Evolutionary conservation across 1,140 invertebrate genomes (phyloP), one percentile per base, ranked within the genome.

Genomic region (Gerris buenoi): DNA sequence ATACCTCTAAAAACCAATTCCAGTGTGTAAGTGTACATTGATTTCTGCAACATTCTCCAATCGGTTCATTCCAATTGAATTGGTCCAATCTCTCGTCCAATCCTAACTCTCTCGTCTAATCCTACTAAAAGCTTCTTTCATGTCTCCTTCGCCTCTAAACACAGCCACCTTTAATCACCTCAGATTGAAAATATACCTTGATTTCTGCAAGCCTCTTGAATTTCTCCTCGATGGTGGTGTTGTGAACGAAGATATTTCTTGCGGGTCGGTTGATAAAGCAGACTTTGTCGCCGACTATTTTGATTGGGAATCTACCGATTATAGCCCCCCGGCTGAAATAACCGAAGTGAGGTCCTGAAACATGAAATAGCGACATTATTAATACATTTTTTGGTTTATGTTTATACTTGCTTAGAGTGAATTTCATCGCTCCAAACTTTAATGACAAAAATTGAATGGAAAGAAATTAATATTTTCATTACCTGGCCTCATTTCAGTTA

Each of bases 401-500:
- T n/a, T n/a, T n/a, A n/a, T n/a, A n/a, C n/a, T n/a, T n/a, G n/a
- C n/a, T n/a, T n/a, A n/a, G n/a, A n/a, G n/a, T n/a, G n/a, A n/a
- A n/a, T n/a, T n/a, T n/a, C n/a, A n/a, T n/a, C n/a, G n/a, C n/a
- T 56, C n/a, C 46, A 10, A 56, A n/a, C 46, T 56, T 56, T 56
- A n/a, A 13, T 13, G 46, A 56, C 10, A n/a, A 62, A 62, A 62
- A 14, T 22, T 15, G 2, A 62, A 62, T 62, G 2, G 27, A 22
- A 62, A 62, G 2, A 62, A 23, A 62, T 64, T 56, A 63, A n/a
- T n/a, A n/a, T n/a, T n/a, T n/a, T n/a, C n/a, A n/a, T 70, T 72
- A 77, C 76, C 75, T 71, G 73, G 70, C 63, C 77, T 67, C 70
- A 79, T 72, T 70, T 79, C 78, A 3, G 77, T 78, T 25, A 80